Evolutionary conservation across 1,140 invertebrate genomes (phyloP), one percentile per base, ranked within the genome.

Genomic region (Geopemphigus sp.): DNA sequence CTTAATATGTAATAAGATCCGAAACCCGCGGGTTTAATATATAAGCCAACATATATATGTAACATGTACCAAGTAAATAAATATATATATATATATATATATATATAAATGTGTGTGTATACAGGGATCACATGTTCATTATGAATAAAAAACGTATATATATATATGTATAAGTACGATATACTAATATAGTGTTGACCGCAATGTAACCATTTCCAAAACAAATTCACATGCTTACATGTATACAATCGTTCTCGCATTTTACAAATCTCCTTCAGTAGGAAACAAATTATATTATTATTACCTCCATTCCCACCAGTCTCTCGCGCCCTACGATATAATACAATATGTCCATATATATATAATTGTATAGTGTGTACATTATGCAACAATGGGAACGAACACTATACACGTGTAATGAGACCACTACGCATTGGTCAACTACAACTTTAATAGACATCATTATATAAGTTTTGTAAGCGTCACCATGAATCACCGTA

Each of bases 381-480:
- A 68, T 68, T 68, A 68, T 24, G n/a, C 14, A 68, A 68, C 14
- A 68, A 47, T 68, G 39, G 39, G 32, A 68, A 47, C n/a, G 24
- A 47, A 47, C 32, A 68, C n/a, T n/a, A 39, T 32, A 63, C 15
- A 47, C 22, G n/a, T 68, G 39, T 47, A 68, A 68, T 68, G 6
- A 68, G 12, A 68, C 45, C 39, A 22, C 39, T 39, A 3, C 39
- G 6, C 32, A 47, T 68, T 68, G 39, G 8, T 32, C 32, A 66
- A 45, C 32, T 14, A 68, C 64, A 47, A 24, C 63, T 66, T 68
- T 47, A 68, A 68, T 24, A 22, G 3, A 68, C n/a, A 29, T 22
- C 17, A 64, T 47, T 50, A 68, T 68, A 50, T 14, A 68, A 68
- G 64, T 68, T 68, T 68, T 50, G 64, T 68, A 47, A 68, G 10